phyloP scores from a whole-genome alignment of 1,140 invertebrate species.

The Platyscapa corneri region DNA sequence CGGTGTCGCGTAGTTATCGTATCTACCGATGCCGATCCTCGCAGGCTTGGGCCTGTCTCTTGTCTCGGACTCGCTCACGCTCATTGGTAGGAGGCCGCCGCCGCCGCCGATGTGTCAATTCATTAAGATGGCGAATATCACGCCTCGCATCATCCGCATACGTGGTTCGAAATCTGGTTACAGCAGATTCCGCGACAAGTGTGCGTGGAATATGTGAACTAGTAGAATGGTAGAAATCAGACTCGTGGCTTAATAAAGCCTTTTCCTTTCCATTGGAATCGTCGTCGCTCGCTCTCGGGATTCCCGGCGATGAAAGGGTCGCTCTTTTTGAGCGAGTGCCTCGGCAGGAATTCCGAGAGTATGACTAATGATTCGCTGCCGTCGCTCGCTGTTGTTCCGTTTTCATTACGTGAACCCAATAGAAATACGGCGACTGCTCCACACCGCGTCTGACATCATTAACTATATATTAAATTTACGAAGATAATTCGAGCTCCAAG shows the following conservation, averaged over 20 bases:
- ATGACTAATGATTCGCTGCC: not conserved
- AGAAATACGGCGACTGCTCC: not conserved
- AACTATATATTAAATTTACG: not conserved
- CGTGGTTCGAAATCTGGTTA: not conserved
- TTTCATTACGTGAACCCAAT: not conserved
- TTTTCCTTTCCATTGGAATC: too few species aligned
- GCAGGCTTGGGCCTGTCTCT: too few species aligned
- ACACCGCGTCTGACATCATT: not conserved
- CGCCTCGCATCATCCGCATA: not conserved
- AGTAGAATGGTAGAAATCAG: not conserved
- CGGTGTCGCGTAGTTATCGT: not conserved
- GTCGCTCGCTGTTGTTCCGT: too few species aligned
- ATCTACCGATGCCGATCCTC: not conserved
- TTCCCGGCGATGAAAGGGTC: not conserved
- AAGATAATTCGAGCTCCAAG: not conserved
- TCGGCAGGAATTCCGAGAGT: not conserved
- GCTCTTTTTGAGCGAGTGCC: not conserved
- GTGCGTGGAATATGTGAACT: not conserved
- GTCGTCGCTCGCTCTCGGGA: not conserved
- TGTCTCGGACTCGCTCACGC: too few species aligned
- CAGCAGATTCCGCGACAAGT: not conserved
- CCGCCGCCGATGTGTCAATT: not conserved
- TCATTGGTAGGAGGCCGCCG: not conserved
- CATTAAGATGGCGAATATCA: not conserved
- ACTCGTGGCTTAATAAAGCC: too few species aligned